Base-by-base conservation (phyloP, 2,888 invertebrate species). In the Anarsia innoxiella region DNA sequence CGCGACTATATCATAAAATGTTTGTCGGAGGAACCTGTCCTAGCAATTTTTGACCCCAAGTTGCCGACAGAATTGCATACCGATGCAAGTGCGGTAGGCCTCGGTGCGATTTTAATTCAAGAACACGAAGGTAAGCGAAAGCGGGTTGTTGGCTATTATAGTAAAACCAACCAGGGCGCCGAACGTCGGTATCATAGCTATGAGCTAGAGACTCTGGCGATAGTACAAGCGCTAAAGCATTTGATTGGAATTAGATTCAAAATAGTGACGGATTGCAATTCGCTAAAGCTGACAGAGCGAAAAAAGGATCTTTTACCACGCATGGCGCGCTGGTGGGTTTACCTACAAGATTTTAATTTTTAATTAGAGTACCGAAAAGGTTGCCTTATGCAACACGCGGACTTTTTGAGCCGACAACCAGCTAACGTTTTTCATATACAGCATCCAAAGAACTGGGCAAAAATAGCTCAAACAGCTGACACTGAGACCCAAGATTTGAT, bases 251-350 rank as follows among this genome's bases (percentile, higher is more conserved):
- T 26, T 2, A 11, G 13, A 13, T 53, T 53, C 12, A 48, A 31
- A 19, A 29, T 53, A 0, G 33, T 48, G 2, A 62, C 57, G 2
- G 70, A 74, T 29, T 68, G 62, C 31, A 34, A 27, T 6, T 48
- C 61, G 1, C 30, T 66, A 0, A 59, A 57, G 14, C 34, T 45
- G 0, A 55, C 62, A 0, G 42, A 52, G 11, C 36, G 26, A 1
- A 62, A 66, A 30, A 51, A 52, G 19, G 53, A 66, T 6, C 31
- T 65, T 1, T 13, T 53, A 0, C 56, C 59, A 1, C 35, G 59
- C 1, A 55, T 64, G 0, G 56, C 39, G 1, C 23, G 63, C 1
- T 63, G 62, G 59, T 63, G 62, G 59, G 27, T 52, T 1, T 56
- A 57, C 28, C 12, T 59, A 3, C 57, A 60, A 31, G 49, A 55